Conservation (phyloP, 1,140 invertebrate species). For the Plutomurus gul region DNA sequence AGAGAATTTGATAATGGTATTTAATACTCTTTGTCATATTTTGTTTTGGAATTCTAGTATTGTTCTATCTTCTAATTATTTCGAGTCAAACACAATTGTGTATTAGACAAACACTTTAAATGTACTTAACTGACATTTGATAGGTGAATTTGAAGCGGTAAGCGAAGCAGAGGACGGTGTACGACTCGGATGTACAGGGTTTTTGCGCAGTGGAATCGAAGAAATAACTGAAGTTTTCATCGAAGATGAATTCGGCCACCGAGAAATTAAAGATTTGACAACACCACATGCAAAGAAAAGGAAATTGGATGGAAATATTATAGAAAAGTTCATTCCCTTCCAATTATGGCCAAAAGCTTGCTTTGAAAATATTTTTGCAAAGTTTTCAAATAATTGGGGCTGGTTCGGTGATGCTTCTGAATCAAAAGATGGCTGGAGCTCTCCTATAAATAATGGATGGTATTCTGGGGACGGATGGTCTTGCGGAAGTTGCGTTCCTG, state of each 20-base stretch:
- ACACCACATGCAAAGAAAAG: not conserved
- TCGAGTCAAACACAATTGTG: no score
- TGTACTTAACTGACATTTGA: no score
- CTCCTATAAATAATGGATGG: not conserved
- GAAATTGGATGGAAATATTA: not conserved
- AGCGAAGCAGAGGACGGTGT: not conserved
- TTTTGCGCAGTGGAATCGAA: not conserved
- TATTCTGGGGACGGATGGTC: not conserved
- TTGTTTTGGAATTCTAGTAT: no score
- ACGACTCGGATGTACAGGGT: not conserved
- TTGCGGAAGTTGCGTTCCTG: no score
- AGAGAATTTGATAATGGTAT: not conserved
- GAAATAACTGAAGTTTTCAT: constrained; percentile 9
- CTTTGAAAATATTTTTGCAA: constrained; percentile 4
- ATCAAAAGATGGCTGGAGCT: not conserved
- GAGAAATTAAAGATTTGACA: not conserved
- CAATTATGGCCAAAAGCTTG: constrained; percentile 17
- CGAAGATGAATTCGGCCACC: constrained; percentile 25
- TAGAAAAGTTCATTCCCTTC: constrained; percentile 21
- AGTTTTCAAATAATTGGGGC: not conserved
- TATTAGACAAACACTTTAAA: no score
- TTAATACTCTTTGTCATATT: no score
- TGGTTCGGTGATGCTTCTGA: not conserved
- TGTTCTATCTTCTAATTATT: no score
- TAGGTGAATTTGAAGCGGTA: not conserved